Conservation (phyloP, 2,888 invertebrate species). For the Agrochola litura region DNA sequence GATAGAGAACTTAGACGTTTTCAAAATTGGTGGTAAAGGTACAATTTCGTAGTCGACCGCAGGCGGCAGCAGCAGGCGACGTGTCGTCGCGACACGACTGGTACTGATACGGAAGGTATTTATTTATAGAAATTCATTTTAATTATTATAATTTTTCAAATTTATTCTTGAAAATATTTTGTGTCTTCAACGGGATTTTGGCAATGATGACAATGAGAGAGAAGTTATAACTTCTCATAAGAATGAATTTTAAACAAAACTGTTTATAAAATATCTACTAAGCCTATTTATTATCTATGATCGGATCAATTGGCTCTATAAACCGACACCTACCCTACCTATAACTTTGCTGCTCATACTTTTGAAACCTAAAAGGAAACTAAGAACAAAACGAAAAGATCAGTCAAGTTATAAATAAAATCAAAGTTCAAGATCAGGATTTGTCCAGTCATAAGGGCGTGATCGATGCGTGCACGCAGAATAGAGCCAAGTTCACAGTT, state of each 20-base stretch:
- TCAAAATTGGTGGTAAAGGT: neutral
- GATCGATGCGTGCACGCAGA: conserved; percentile 59
- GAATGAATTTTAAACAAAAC: too few relatives aligned
- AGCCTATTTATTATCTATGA: neutral
- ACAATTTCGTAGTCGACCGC: too few relatives aligned
- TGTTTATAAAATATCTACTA: too few relatives aligned
- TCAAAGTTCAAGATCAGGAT: conserved; percentile 52
- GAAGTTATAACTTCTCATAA: too few relatives aligned
- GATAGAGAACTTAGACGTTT: neutral
- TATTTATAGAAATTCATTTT: too few relatives aligned
- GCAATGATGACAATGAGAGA: too few relatives aligned
- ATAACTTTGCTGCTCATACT: neutral
- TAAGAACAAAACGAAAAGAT: neutral
- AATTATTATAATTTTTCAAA: too few relatives aligned
- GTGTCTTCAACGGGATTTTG: too few relatives aligned
- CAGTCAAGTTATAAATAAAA: conserved; percentile 19
- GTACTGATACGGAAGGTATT: too few relatives aligned
- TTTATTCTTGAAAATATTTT: too few relatives aligned
- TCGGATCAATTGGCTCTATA: neutral
- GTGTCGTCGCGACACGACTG: too few relatives aligned
- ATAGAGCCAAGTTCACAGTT: conserved; percentile 63
- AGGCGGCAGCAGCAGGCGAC: too few relatives aligned
- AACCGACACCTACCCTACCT: neutral
- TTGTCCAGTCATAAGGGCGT: conserved; percentile 59
- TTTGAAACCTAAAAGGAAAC: neutral